Conservation (phyloP, 2,797 vertebrate species). For the Thalassophryne amazonica region DNA sequence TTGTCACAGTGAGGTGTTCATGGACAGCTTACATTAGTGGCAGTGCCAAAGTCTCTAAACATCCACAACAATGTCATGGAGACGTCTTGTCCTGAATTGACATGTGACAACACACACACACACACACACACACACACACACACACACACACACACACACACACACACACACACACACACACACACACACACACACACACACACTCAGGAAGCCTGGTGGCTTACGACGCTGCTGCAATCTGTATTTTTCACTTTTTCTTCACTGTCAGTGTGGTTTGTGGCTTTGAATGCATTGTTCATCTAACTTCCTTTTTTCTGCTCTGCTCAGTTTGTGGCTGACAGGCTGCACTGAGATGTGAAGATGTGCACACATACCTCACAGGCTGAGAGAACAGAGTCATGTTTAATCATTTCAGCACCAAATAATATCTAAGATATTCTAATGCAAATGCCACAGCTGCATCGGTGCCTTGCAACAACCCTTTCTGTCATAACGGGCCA, state of each 20-base stretch:
- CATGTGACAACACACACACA: too few relatives aligned
- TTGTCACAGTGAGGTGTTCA: too few relatives aligned
- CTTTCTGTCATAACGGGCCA: too few relatives aligned
- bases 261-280: slow-evolving; percentile 32
- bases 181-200: not conserved
- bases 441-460: too few relatives aligned
- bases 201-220: not conserved
- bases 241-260: slow-evolving; percentile 42
- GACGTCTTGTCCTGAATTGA: too few relatives aligned
- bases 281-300: not conserved
- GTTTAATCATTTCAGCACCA: not conserved
- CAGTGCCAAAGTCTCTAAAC: too few relatives aligned
- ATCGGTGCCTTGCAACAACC: too few relatives aligned
- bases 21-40: too few relatives aligned
- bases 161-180: not conserved
- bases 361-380: not conserved
- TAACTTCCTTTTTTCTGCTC: slow-evolving; percentile 27
- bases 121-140: too few relatives aligned
- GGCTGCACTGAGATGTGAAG: slow-evolving; percentile 25
- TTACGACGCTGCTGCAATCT: slow-evolving; percentile 42
- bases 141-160: slow-evolving; percentile 32
- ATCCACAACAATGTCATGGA: too few relatives aligned
- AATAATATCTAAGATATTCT: not conserved
- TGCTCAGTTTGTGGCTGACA: not conserved
- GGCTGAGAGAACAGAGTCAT: not conserved